phyloP scores from a whole-genome alignment of 2,797 vertebrate species.

The Hemibagrus guttatus region DNA sequence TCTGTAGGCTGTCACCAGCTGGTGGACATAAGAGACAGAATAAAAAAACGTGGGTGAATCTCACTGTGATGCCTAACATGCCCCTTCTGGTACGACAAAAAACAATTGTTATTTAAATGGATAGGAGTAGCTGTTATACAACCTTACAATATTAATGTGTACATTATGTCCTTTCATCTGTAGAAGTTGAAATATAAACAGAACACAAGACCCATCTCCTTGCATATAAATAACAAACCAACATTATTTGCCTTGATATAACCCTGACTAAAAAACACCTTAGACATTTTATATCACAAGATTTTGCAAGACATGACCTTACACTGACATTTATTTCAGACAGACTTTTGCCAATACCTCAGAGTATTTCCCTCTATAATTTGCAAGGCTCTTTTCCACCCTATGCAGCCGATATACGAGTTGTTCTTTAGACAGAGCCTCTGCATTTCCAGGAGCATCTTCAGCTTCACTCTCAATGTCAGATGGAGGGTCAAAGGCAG shows the following conservation, averaged over 20 bases:
- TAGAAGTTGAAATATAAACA: not conserved
- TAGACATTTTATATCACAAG: not conserved
- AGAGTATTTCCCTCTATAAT: constrained; percentile 89
- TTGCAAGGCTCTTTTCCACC: constrained; percentile 85
- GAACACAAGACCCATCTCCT: not conserved
- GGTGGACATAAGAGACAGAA: constrained; percentile 47
- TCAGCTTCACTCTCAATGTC: constrained; percentile 94
- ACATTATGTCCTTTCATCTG: not conserved
- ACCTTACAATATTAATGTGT: not conserved
- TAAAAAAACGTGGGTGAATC: not conserved
- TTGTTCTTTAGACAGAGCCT: constrained; percentile 86
- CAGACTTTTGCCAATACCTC: constrained; percentile 77
- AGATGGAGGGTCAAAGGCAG: constrained; percentile 84
- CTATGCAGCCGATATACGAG: constrained; percentile 81
- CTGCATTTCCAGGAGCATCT: constrained; percentile 75
- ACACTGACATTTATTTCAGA: not conserved
- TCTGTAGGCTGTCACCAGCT: constrained; percentile 90
- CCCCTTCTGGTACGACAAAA: not conserved
- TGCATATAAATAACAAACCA: not conserved
- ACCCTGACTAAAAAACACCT: not conserved
- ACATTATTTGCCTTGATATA: not conserved
- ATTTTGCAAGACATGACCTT: not conserved
- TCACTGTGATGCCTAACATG: not conserved
- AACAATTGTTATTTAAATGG: not conserved
- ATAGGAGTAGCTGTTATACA: not conserved